Conservation (phyloP, 2,888 invertebrate genomes). For the Trachelus troglodyta region DNA sequence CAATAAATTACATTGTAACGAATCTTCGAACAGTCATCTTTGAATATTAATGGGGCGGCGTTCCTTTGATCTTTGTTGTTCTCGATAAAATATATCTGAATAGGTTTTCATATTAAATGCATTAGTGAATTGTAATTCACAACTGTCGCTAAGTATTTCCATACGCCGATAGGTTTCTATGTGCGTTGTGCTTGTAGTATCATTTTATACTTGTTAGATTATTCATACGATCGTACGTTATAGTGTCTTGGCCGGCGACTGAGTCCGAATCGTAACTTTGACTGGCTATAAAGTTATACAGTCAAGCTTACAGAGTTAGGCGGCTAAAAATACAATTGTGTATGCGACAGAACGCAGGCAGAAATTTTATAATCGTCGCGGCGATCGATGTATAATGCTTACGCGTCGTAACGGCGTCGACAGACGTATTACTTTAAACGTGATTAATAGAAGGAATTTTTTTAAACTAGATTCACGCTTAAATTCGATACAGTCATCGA, state of each 20-base stretch:
- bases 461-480: neutral
- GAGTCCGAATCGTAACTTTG: neutral
- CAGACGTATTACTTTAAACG: neutral
- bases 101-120: neutral
- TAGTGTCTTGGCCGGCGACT: neutral
- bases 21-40: neutral
- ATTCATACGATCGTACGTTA: neutral
- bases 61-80: neutral
- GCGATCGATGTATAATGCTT: neutral
- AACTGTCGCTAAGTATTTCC: neutral
- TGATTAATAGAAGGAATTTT: neutral
- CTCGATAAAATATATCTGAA: neutral
- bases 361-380: neutral
- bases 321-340: neutral
- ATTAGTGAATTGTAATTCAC: neutral
- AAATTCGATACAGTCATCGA: neutral
- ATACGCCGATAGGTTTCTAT: neutral
- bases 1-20: neutral
- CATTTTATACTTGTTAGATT: neutral
- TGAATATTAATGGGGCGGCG: too few species aligned
- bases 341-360: neutral
- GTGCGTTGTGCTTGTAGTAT: too few species aligned
- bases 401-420: neutral
- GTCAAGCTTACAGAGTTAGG: neutral
- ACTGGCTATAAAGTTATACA: neutral